phyloP scores from a whole-genome alignment of 2,797 vertebrate species.

The Micrastur ruficollis region DNA sequence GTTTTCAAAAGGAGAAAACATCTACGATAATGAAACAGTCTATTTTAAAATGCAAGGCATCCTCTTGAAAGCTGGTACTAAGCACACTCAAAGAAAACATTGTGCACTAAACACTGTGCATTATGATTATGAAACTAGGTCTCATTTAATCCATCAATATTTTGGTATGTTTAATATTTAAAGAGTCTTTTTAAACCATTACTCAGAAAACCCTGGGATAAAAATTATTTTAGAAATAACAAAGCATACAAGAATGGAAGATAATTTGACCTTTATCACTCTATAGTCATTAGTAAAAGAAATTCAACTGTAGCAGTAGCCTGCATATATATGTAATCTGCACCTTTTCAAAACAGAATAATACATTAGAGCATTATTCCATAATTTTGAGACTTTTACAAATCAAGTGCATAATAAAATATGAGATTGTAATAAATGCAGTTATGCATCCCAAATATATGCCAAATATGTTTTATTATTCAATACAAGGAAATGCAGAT shows the following conservation, averaged over 20 bases:
- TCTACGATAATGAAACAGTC: conserved; percentile 62
- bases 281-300: conserved; percentile 17
- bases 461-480: not conserved
- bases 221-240: conserved; percentile 53
- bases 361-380: not conserved
- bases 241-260: not conserved
- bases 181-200: conserved; percentile 56
- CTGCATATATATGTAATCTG: conserved; percentile 9
- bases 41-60: conserved; percentile 67
- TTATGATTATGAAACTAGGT: conserved; percentile 67
- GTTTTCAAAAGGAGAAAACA: conserved; percentile 45
- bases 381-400: not conserved
- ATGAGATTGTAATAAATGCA: not conserved
- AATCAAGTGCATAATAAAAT: conserved; percentile 14
- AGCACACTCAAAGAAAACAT: not conserved
- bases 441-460: not conserved
- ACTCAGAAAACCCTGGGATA: conserved; percentile 19
- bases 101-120: conserved; percentile 25
- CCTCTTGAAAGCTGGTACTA: conserved; percentile 16
- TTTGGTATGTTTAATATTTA: conserved; percentile 65
- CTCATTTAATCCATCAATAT: conserved; percentile 61
- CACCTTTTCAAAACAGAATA: conserved; percentile 26
- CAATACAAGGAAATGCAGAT: not conserved
- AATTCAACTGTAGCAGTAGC: not conserved
- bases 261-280: conserved; percentile 53